A percentile compares a stretch with the other conserved stretches of the same genome.
Conservation (phyloP, 2,113 vertebrate species). For the Heliornis fulica region DNA sequence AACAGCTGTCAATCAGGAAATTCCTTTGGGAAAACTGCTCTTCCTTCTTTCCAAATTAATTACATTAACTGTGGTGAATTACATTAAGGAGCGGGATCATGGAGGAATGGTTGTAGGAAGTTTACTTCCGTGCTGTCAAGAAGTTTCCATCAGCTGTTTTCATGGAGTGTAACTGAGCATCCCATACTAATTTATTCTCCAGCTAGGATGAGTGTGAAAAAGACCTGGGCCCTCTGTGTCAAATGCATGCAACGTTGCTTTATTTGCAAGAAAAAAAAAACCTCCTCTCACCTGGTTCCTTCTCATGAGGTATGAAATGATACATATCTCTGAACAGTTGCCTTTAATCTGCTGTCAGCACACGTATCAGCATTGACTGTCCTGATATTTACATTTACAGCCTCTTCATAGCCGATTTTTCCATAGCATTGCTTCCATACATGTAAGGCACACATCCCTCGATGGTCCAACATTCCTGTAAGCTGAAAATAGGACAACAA, state of each 20-base stretch:
- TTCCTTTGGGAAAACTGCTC: conserved; percentile 21
- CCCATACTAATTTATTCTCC: neutral
- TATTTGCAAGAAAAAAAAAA: neutral
- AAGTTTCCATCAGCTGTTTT: neutral
- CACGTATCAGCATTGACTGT: neutral
- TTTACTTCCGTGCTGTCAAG: neutral
- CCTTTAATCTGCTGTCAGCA: neutral
- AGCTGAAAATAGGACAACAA: neutral
- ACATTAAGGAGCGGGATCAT: neutral
- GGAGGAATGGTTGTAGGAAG: neutral
- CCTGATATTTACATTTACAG: neutral
- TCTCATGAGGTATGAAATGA: neutral
- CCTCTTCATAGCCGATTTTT: neutral
- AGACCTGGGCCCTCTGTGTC: neutral
- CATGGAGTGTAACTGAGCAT: neutral
- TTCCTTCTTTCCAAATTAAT: conserved; percentile 44
- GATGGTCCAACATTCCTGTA: neutral
- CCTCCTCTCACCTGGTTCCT: neutral
- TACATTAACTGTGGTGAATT: conserved; percentile 1
- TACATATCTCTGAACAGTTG: neutral
- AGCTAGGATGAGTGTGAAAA: neutral
- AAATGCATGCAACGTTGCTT: neutral
- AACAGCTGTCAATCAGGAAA: conserved; percentile 14
- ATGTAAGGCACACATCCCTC: neutral
- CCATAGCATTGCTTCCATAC: neutral